Evolutionary conservation across 2,797 vertebrate genomes (phyloP), one percentile per base, ranked within the genome.

Genomic region (Chromobotia macracanthus): DNA sequence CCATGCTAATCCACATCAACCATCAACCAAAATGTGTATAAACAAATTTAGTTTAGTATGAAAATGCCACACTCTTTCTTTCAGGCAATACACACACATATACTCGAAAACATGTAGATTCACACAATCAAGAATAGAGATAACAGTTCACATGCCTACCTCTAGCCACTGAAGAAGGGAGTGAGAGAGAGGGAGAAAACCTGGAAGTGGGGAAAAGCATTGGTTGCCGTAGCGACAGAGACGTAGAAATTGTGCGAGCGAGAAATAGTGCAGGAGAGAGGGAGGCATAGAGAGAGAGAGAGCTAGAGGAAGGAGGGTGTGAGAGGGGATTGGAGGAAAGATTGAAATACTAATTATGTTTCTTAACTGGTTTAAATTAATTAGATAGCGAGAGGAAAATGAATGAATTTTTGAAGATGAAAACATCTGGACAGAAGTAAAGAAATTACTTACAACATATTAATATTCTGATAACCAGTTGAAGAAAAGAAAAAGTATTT

Each of bases 211-310:
- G 88, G 90, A 91, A 92, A 93, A 90, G 91, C 93, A 92, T 94
- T 83, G 91, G 94, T 94, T 94, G 93, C 93, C 93, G 85, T 94
- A 93, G 94, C 90, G 93, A 95, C 93, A 90, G 93, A 94, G 91
- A 91, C 90, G 90, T 87, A 91, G 90, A 90, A 89, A 89, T 77
- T 31, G 83, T 75, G 84, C 41, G 87, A 92, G 91, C 91, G 88
- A 90, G 91, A 93, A 90, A 91, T 91, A 91, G 91, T 85, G 92
- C 88, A 90, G 93, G 90, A 89, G 31, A 44, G 41, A 44, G 41
- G 41, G 41, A 44, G 41, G 41, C 91, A 92, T 89, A 89, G 88
- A 91, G 89, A 88, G 85, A 87, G 87, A 87, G 38, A 65, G 64
- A 31, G 28, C 44, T 51, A 15, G 46, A 48, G 41, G 41, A 77